A percentile compares a stretch with the other conserved stretches of the same genome.
phyloP scores from a whole-genome alignment of 2,888 invertebrate genomes.

The Empis livida region DNA sequence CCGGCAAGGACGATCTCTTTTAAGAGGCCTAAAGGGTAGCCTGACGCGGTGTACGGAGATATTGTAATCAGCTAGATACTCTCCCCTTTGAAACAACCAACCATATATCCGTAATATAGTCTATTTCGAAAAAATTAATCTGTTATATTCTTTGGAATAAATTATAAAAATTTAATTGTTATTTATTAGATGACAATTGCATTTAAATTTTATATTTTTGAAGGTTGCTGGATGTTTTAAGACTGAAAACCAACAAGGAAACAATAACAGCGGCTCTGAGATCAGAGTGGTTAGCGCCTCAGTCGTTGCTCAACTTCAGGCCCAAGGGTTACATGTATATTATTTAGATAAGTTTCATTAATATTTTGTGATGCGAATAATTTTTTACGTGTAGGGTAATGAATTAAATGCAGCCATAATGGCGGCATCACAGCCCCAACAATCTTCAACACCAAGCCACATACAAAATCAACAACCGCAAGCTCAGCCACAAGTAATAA shows the following conservation, averaged over 20 bases:
- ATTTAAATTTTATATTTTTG: background rate
- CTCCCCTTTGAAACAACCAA: no score
- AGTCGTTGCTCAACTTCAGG: background rate
- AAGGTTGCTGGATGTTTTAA: background rate
- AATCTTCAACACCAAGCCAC: slow-evolving; percentile 5
- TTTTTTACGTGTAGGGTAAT: background rate
- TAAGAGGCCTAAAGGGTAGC: no score
- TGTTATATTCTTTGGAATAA: no score
- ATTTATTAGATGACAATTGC: no score
- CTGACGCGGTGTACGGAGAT: no score
- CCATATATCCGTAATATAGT: no score
- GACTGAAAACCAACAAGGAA: background rate
- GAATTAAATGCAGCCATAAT: slow-evolving; percentile 19
- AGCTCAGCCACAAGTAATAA: slow-evolving; percentile 16
- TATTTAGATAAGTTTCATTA: background rate
- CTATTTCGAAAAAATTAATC: no score
- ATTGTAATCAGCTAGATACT: no score
- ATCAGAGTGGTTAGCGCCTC: background rate
- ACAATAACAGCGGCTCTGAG: background rate
- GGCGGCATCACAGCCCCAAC: slow-evolving; percentile 17
- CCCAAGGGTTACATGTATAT: background rate
- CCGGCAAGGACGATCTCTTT: no score
- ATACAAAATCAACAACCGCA: slow-evolving; percentile 9
- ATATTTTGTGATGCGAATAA: no score
- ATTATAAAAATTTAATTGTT: no score